Evolutionary conservation across 2,888 invertebrate genomes (phyloP).

Genomic region (Nymphalis urticae): DNA sequence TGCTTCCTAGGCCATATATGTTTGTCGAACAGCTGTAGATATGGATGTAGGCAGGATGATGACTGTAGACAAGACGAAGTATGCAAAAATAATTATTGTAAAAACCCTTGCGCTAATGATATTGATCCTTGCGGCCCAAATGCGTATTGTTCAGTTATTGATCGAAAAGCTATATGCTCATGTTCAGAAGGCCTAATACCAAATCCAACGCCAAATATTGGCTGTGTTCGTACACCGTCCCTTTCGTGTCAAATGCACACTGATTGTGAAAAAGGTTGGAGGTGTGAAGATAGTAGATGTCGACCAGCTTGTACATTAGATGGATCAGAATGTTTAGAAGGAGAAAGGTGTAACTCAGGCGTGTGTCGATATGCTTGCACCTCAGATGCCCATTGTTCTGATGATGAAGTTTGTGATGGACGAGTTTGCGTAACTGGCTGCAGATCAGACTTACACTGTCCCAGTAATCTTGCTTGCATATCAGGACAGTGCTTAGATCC

Average conservation of each 20-base stretch:
- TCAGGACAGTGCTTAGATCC: slow-evolving; percentile 90
- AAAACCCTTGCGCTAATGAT: slow-evolving; percentile 85
- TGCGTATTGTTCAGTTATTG: slow-evolving; percentile 89
- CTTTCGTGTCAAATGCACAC: slow-evolving; percentile 88
- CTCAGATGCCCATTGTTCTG: slow-evolving; percentile 91
- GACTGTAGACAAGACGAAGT: slow-evolving; percentile 93
- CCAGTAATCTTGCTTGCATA: slow-evolving; percentile 86
- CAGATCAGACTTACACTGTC: slow-evolving; percentile 89
- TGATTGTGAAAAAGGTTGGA: slow-evolving; percentile 86
- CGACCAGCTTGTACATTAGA: slow-evolving; percentile 89
- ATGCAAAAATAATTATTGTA: slow-evolving; percentile 90
- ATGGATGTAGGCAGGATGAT: slow-evolving; percentile 92
- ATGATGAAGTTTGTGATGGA: slow-evolving; percentile 92
- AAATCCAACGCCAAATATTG: slow-evolving; percentile 93
- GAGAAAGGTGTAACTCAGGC: slow-evolving; percentile 88
- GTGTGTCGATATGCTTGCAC: slow-evolving; percentile 92
- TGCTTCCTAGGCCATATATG: slow-evolving; percentile 96
- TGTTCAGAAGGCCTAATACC: slow-evolving; percentile 91
- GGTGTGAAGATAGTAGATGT: slow-evolving; percentile 88
- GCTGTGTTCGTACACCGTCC: slow-evolving; percentile 91
- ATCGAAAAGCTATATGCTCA: slow-evolving; percentile 90
- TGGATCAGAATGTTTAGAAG: slow-evolving; percentile 87
- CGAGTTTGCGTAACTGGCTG: slow-evolving; percentile 91
- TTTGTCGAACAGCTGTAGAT: slow-evolving; percentile 90
- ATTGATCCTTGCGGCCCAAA: slow-evolving; percentile 92